These are phyloP conservation scores for Esox lucius DNA, from an alignment of 2,797 vertebrate species.

Conservation along the genomic window DNA sequence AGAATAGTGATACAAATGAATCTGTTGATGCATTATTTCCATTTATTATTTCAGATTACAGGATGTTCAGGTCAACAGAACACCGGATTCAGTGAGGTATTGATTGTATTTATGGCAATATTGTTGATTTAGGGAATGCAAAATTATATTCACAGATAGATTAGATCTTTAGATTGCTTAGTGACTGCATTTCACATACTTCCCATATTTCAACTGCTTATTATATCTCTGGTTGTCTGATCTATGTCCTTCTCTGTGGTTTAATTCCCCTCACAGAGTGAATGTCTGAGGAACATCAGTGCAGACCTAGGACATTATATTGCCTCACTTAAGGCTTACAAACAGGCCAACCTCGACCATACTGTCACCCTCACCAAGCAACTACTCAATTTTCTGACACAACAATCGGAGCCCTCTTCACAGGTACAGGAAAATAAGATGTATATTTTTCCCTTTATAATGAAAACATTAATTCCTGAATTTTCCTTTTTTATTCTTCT, in stretches of 20 bases:
- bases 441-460: constrained; percentile 19
- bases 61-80: constrained; percentile 63
- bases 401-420: constrained; percentile 16
- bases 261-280: constrained; percentile 61
- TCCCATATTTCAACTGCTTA: neutral
- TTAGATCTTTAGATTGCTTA: neutral
- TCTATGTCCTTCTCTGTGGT: neutral
- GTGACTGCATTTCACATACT: neutral
- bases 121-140: neutral
- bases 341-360: constrained; percentile 17
- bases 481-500: neutral
- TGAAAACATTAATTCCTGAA: neutral
- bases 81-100: constrained; percentile 74
- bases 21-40: neutral
- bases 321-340: constrained; percentile 55
- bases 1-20: neutral
- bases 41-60: constrained; percentile 61
- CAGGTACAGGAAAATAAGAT: constrained; percentile 48
- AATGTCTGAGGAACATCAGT: constrained; percentile 81
- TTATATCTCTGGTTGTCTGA: neutral
- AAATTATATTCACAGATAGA: neutral
- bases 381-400: constrained; percentile 39
- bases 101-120: constrained; percentile 4
- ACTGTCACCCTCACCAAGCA: constrained; percentile 40
- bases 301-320: constrained; percentile 76